phyloP scores from a whole-genome alignment of 1,140 invertebrate genomes.

The Brachystomella parvula region DNA sequence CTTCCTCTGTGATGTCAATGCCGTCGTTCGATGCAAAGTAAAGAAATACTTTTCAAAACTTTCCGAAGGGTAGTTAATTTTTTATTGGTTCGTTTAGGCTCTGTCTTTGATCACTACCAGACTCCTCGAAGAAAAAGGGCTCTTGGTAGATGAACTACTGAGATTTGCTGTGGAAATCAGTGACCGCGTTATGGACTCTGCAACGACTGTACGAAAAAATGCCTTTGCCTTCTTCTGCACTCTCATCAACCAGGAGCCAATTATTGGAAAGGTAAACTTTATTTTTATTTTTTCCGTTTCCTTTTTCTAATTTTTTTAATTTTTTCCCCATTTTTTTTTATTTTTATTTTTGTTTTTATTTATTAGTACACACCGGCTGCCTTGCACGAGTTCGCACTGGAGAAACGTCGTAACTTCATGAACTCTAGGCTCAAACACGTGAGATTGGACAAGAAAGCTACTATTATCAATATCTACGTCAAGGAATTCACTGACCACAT shows the following conservation, averaged over 20 bases:
- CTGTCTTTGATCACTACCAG: neutral
- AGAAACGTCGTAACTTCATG: neutral
- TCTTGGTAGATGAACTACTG: neutral
- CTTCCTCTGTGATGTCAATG: neutral
- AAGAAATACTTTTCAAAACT: neutral
- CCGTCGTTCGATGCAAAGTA: neutral
- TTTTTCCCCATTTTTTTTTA: neutral
- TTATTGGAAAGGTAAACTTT: neutral
- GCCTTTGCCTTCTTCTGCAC: neutral
- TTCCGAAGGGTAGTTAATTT: neutral
- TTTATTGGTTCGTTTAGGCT: neutral
- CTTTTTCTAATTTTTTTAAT: neutral
- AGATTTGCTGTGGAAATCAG: neutral
- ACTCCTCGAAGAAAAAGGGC: neutral
- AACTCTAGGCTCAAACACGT: neutral
- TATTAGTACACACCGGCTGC: neutral
- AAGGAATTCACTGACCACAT: conserved; percentile 3
- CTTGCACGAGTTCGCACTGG: neutral
- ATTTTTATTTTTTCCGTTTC: neutral
- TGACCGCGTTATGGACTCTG: neutral
- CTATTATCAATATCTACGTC: neutral
- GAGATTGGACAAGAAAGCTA: neutral
- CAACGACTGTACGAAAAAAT: neutral
- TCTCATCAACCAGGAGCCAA: neutral
- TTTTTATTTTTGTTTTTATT: neutral